Evolutionary conservation across 1,140 invertebrate genomes (phyloP).

Genomic region (Helicorthomorpha holstii): DNA sequence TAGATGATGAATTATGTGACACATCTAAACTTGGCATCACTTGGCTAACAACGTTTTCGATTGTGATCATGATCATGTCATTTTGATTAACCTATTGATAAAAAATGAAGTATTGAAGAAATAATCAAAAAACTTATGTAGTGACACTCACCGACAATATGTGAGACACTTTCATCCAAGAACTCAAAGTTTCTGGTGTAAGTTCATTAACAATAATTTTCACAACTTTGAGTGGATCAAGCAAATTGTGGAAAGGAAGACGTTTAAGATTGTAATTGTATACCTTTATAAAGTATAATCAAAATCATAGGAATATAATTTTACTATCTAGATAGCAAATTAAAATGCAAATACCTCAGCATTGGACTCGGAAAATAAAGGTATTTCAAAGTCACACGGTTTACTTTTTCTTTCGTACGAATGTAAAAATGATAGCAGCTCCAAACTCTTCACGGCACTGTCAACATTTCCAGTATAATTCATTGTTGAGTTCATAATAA

Average conservation of each 20-base stretch:
- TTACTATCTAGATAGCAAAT: background rate
- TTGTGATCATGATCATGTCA: background rate
- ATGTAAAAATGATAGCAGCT: no score
- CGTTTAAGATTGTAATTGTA: no score
- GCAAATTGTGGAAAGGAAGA: no score
- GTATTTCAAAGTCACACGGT: background rate
- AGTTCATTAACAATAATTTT: background rate
- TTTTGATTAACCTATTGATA: background rate
- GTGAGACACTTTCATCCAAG: background rate
- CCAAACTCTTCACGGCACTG: no score
- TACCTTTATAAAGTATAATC: no score
- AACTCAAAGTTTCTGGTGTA: background rate
- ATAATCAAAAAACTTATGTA: background rate
- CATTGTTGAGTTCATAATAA: background rate
- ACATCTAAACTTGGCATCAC: background rate
- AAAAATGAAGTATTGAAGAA: background rate
- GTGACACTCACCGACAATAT: background rate
- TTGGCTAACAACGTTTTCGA: background rate
- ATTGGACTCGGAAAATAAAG: background rate
- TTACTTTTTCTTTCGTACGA: background rate
- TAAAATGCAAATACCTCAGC: background rate
- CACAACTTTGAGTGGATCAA: no score
- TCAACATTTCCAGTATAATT: background rate
- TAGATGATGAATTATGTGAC: background rate
- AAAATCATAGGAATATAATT: background rate